Percentiles rank a stretch among this genome's conserved stretches.
These are phyloP conservation scores for Tenthredo amoena DNA, from an alignment of 2,888 invertebrate species.

Conservation along the genomic window DNA sequence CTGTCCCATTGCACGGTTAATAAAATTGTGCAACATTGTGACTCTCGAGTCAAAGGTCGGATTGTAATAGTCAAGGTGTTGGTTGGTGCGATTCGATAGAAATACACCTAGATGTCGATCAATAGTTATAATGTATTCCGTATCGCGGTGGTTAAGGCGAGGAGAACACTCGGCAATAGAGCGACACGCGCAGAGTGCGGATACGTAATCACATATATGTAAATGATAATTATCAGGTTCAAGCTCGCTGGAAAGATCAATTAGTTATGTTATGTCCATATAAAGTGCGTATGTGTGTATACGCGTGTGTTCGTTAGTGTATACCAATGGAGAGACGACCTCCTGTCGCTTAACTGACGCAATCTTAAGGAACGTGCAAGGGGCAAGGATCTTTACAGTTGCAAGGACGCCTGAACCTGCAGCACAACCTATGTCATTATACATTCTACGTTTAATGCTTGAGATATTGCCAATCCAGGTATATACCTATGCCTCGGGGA, in stretches of 20 bases:
- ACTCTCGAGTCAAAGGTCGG: not conserved
- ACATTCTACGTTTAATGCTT: constrained; percentile 37
- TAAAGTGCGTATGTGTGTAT: not conserved
- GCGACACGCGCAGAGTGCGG: constrained; percentile 4
- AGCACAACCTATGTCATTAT: constrained; percentile 60
- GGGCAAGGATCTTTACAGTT: constrained; percentile 75
- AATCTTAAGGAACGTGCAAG: constrained; percentile 60
- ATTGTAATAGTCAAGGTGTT: not conserved
- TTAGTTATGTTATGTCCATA: constrained; percentile 38
- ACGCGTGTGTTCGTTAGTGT: not conserved
- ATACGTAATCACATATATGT: constrained; percentile 64
- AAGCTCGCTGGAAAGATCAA: constrained; percentile 74
- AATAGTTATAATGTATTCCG: constrained; percentile 34
- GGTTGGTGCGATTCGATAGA: too few relatives aligned
- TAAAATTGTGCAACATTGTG: not conserved
- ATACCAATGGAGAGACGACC: constrained; percentile 33
- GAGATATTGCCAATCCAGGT: constrained; percentile 22
- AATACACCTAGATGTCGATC: constrained; percentile 27
- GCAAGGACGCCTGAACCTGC: constrained; percentile 74
- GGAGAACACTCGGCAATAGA: constrained; percentile 12
- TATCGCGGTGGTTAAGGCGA: not conserved
- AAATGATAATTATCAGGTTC: constrained; percentile 75
- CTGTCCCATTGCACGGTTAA: not conserved
- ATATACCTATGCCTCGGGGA: not conserved
- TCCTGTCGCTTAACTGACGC: constrained; percentile 48